Evolutionary conservation across 2,888 invertebrate genomes (phyloP), one percentile per base, ranked within the genome.

Genomic region (Invenusta paracnida): DNA sequence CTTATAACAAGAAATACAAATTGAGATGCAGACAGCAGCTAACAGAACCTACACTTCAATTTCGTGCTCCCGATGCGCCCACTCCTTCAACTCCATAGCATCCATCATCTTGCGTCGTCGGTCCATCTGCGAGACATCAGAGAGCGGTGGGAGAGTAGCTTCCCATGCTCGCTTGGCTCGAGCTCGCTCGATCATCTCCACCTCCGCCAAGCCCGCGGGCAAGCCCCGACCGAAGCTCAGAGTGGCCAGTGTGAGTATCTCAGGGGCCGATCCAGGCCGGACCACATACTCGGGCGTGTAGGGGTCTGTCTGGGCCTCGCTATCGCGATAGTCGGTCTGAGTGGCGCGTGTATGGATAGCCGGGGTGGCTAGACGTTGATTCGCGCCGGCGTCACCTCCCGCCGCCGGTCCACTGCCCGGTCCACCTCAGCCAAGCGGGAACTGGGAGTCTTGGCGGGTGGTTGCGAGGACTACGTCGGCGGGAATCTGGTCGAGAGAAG

Each of bases 71-170:
- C 96, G 93, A 85, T 95, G 94, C 11, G 94, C 93, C 95, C 95
- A 96, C 89, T 95, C 94, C 88, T 95, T 94, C 87, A 94, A 93
- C 91, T 96, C 96, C 88, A 96, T 93, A n/a, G 95, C 94, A 83
- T 93, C 93, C 87, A 96, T 93, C 89, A 95, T 93, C n/a, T 92
- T 92, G 17, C 93, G 92, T 0, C 94, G 92, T 89, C 94, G 94
- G 89, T 93, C 93, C 88, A 94, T 93, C 89, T 91, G 91, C 29
- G 92, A 91, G 29, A 92, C 90, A 86, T 93, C 92, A 88, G 88
- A 90, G 84, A 93, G 91, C 25, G 93, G 93, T 0, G 93, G 93
- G 84, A 94, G 91, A 0, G 93, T 91, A 31, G 93, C 91, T 89
- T 94, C 94, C 93, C 94, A 94, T 67, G 93, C 93, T 88, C 93